Evolutionary conservation across 2,888 invertebrate genomes (phyloP).

Genomic region (Hirtodrosophila trivittata): DNA sequence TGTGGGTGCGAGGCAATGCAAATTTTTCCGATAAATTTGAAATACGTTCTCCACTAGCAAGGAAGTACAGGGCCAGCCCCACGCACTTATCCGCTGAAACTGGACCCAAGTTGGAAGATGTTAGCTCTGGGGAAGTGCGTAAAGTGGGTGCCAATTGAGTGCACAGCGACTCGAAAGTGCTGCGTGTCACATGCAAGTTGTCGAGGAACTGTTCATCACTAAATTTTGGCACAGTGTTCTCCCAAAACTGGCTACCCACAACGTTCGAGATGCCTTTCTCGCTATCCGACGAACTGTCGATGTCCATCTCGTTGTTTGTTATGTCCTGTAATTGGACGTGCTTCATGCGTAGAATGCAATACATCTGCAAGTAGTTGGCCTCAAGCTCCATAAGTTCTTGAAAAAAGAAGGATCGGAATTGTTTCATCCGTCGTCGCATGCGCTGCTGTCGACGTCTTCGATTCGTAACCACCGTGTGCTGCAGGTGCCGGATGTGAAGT

Average conservation of each 20-base stretch:
- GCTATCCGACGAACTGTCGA: not conserved
- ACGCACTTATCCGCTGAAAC: conserved; percentile 78
- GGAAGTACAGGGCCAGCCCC: conserved; percentile 77
- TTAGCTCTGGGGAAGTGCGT: conserved; percentile 32
- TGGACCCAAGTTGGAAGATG: not conserved
- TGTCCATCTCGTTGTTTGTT: conserved; percentile 3
- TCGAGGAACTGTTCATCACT: conserved; percentile 75
- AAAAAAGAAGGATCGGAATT: conserved; percentile 75
- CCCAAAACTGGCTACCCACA: conserved; percentile 45
- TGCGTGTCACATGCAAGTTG: conserved; percentile 75
- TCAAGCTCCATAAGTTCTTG: conserved; percentile 79
- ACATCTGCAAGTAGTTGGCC: conserved; percentile 72
- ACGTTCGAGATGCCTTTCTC: too few relatives aligned
- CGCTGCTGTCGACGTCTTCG: conserved; percentile 75
- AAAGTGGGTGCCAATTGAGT: conserved; percentile 57
- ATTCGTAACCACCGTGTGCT: conserved; percentile 70
- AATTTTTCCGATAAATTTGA: conserved; percentile 76
- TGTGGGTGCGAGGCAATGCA: conserved; percentile 70
- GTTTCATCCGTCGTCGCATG: conserved; percentile 59
- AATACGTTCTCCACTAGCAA: conserved; percentile 80
- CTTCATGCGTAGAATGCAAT: conserved; percentile 55
- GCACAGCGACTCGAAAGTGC: conserved; percentile 76
- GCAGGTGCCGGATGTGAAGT: conserved; percentile 74
- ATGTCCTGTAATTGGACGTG: conserved; percentile 16
- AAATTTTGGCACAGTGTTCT: conserved; percentile 47